Conservation (phyloP, 2,113 vertebrate species). For the Aviceda subcristata region DNA sequence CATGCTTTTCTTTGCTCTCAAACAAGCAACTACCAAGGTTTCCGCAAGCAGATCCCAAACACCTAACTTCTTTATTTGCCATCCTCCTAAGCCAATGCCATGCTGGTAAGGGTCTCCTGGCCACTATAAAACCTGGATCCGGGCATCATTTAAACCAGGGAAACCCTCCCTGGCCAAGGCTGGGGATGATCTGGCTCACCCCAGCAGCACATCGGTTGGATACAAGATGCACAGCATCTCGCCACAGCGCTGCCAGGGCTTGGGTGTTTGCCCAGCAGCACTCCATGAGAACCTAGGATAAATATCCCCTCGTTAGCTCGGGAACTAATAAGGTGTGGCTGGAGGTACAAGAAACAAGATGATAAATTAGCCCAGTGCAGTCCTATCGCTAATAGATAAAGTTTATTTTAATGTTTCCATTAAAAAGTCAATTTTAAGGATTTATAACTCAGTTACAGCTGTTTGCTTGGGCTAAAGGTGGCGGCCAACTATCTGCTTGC, state of each 20-base stretch:
- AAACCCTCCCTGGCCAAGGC: background rate
- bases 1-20: background rate
- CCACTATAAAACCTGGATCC: background rate
- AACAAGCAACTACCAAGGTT: background rate
- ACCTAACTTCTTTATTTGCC: background rate
- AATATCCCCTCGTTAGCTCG: conserved; percentile 4
- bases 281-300: background rate
- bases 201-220: background rate
- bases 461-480: conserved; percentile 30
- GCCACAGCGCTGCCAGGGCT: fast-evolving
- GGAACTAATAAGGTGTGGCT: conserved; percentile 47
- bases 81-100: background rate
- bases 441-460: conserved; percentile 49
- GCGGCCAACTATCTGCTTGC: background rate
- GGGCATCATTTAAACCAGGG: background rate
- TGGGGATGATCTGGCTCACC: background rate
- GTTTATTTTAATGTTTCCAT: conserved; percentile 60
- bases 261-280: background rate
- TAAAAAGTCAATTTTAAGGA: conserved; percentile 65
- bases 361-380: background rate
- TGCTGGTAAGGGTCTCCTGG: background rate
- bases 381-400: conserved; percentile 46
- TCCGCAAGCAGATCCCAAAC: background rate
- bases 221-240: background rate
- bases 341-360: background rate